phyloP scores from a whole-genome alignment of 2,888 invertebrate genomes.

The Campoplex capitator region DNA sequence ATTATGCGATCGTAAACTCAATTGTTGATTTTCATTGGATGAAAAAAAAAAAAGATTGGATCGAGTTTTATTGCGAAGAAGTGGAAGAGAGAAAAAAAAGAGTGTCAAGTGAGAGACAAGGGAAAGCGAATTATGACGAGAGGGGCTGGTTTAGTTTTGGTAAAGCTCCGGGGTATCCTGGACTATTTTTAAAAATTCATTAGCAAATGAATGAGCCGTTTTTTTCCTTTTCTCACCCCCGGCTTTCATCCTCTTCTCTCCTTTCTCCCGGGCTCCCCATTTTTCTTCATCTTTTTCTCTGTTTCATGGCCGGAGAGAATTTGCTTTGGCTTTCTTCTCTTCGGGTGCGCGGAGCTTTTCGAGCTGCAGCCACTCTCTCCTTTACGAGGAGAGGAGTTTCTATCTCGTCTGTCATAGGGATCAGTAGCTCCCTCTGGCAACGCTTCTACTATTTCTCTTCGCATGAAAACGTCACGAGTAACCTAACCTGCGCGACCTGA shows the following conservation, averaged over 20 bases:
- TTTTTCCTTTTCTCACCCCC: constrained; percentile 26
- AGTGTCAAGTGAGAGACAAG: constrained; percentile 25
- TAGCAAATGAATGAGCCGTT: constrained; percentile 75
- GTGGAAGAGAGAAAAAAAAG: not conserved
- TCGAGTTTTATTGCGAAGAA: not conserved
- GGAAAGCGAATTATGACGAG: constrained; percentile 75
- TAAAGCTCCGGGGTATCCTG: constrained; percentile 28
- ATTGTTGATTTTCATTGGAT: not conserved
- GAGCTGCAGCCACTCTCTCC: constrained; percentile 31
- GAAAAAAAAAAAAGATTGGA: not conserved
- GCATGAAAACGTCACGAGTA: not conserved
- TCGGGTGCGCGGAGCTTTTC: constrained; percentile 9
- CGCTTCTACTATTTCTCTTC: not conserved
- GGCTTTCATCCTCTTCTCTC: constrained; percentile 9
- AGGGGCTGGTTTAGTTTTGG: constrained; percentile 63
- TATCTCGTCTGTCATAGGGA: constrained; percentile 20
- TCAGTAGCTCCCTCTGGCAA: constrained; percentile 44
- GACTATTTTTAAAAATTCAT: constrained; percentile 76
- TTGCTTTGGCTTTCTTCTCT: constrained; percentile 44
- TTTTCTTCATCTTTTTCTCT: constrained; percentile 29
- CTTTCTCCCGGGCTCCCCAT: constrained; percentile 5
- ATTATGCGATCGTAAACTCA: not conserved
- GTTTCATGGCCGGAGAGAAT: constrained; percentile 48
- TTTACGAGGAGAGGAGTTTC: constrained; percentile 9
- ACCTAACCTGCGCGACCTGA: constrained; percentile 31